Conservation (phyloP, 37 sponge, comb jelly and placozoan species). For the Amphimedon queenslandica region DNA sequence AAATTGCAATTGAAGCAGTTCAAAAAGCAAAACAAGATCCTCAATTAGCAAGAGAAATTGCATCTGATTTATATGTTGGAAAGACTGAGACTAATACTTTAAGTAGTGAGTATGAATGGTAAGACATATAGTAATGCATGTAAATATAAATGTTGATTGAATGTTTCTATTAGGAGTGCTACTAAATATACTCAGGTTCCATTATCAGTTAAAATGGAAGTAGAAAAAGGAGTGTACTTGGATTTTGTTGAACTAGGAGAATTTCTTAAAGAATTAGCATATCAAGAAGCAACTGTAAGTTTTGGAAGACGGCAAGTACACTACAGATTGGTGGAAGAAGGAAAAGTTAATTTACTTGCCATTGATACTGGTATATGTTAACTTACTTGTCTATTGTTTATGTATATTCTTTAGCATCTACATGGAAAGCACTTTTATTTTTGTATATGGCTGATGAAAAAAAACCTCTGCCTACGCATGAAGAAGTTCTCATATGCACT, state of each 20-base stretch:
- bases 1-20: slow-evolving; percentile 32
- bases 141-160: neutral
- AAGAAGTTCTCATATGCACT: slow-evolving; percentile 2
- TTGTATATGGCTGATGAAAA: slow-evolving; percentile 2
- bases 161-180: neutral
- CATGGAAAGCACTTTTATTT: slow-evolving; percentile 2
- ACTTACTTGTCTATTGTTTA: neutral
- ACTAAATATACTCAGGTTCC: neutral
- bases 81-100: neutral
- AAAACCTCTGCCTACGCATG: neutral
- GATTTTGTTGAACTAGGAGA: neutral
- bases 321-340: neutral
- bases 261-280: neutral
- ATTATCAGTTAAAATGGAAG: neutral
- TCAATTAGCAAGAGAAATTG: slow-evolving; percentile 6
- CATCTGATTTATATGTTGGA: neutral
- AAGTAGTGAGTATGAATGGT: neutral
- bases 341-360: neutral
- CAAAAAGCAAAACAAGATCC: neutral
- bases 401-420: neutral
- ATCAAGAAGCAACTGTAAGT: neutral
- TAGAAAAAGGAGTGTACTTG: neutral
- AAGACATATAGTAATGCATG: neutral
- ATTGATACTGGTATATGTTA: neutral
- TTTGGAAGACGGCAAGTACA: neutral